These are phyloP conservation scores for Potamarius usumacintae DNA, from an alignment of 2,113 vertebrate genomes.

Conservation along the genomic window DNA sequence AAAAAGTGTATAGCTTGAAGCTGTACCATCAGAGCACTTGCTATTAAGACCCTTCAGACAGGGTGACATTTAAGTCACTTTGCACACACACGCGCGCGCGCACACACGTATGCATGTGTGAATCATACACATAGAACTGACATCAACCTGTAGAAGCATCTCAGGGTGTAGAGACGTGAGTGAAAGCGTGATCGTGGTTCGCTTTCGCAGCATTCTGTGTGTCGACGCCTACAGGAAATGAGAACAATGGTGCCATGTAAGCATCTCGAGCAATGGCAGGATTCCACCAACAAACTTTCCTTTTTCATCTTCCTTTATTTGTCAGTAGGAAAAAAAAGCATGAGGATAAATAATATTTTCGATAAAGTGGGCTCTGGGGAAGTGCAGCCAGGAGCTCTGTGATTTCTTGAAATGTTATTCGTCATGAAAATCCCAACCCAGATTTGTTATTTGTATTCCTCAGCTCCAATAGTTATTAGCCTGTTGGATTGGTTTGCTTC, in stretches of 20 bases:
- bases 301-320: background rate
- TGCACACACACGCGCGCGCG: background rate
- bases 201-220: background rate
- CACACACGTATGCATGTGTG: background rate
- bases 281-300: background rate
- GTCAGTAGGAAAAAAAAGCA: background rate
- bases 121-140: background rate
- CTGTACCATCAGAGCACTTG: background rate
- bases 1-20: background rate
- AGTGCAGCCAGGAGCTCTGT: no score
- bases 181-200: background rate
- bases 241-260: conserved; percentile 37
- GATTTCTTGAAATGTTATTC: background rate
- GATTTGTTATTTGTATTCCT: background rate
- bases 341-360: background rate
- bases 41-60: conserved; percentile 4
- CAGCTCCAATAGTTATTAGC: background rate
- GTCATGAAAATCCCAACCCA: background rate
- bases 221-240: conserved; percentile 43
- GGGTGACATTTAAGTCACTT: conserved; percentile 11
- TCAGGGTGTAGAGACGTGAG: background rate
- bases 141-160: conserved; percentile 19
- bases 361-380: background rate
- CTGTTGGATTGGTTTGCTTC: background rate
- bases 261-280: background rate